Evolutionary conservation across 2,113 vertebrate genomes (phyloP).

Genomic region (Psephotus haematonotus): DNA sequence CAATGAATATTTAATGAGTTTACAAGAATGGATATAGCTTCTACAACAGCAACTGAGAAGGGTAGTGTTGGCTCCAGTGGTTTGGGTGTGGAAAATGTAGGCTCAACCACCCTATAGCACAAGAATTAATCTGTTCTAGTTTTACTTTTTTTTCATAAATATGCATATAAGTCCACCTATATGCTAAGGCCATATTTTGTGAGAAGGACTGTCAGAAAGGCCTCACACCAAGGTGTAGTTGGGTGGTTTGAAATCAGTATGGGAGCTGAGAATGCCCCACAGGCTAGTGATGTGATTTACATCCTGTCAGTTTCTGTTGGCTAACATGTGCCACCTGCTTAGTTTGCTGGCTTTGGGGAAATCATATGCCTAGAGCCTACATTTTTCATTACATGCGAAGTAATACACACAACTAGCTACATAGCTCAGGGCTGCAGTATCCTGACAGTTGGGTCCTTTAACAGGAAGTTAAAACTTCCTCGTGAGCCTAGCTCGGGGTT

Average conservation of each 20-base stretch:
- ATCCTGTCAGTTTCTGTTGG: neutral
- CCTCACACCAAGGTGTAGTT: neutral
- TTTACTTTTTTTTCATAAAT: neutral
- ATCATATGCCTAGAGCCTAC: neutral
- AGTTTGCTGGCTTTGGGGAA: neutral
- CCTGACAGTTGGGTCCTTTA: neutral
- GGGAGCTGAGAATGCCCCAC: rapidly evolving
- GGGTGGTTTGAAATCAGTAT: neutral
- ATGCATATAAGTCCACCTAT: neutral
- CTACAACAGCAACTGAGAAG: neutral
- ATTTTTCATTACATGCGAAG: neutral
- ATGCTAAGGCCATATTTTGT: neutral
- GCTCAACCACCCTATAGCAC: neutral
- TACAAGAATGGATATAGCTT: neutral
- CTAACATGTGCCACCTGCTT: neutral
- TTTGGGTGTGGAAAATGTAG: neutral
- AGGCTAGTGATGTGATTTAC: neutral
- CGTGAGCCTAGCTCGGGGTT: neutral
- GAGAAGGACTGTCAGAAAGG: neutral
- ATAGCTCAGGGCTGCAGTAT: neutral
- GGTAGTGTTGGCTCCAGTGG: neutral
- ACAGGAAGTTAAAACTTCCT: neutral
- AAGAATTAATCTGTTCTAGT: neutral
- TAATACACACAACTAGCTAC: neutral
- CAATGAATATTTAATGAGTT: neutral